Conservation (phyloP, 2,888 invertebrate species). For the Aleiodes leptofemur region DNA sequence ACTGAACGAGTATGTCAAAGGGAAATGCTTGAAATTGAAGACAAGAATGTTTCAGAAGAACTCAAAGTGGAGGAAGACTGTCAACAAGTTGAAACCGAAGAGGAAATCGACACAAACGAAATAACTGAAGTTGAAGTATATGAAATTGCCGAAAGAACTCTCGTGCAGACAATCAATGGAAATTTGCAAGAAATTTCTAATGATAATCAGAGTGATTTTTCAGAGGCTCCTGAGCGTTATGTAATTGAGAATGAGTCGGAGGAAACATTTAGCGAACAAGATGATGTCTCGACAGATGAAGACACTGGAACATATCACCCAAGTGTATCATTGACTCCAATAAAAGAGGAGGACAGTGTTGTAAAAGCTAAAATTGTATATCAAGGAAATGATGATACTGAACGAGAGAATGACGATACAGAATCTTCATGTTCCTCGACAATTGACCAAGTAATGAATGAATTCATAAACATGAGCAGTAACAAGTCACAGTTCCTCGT, state of each 20-base stretch:
- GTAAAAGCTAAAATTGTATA: background rate
- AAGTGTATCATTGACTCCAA: background rate
- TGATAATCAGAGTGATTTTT: too few relatives aligned
- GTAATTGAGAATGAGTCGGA: conserved; percentile 9
- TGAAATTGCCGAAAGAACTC: background rate
- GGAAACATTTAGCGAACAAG: background rate
- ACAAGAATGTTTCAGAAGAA: too few relatives aligned
- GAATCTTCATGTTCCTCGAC: too few relatives aligned
- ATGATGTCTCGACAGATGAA: background rate
- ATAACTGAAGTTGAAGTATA: too few relatives aligned
- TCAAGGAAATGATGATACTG: too few relatives aligned
- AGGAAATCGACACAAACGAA: too few relatives aligned
- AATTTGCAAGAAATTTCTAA: background rate
- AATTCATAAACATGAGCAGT: background rate
- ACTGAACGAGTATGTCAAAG: background rate
- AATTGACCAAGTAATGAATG: too few relatives aligned
- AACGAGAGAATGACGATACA: too few relatives aligned
- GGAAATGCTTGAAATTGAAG: too few relatives aligned
- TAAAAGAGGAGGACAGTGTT: background rate
- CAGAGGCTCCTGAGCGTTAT: background rate
- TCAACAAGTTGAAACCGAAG: too few relatives aligned
- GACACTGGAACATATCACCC: background rate
- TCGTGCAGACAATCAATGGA: background rate
- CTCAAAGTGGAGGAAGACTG: too few relatives aligned
- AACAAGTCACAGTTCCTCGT: too few relatives aligned